A percentile compares a stretch with the other conserved stretches of the same genome.
Evolutionary conservation across 2,888 invertebrate genomes (phyloP).

Genomic region (Syrista parreyssii): DNA sequence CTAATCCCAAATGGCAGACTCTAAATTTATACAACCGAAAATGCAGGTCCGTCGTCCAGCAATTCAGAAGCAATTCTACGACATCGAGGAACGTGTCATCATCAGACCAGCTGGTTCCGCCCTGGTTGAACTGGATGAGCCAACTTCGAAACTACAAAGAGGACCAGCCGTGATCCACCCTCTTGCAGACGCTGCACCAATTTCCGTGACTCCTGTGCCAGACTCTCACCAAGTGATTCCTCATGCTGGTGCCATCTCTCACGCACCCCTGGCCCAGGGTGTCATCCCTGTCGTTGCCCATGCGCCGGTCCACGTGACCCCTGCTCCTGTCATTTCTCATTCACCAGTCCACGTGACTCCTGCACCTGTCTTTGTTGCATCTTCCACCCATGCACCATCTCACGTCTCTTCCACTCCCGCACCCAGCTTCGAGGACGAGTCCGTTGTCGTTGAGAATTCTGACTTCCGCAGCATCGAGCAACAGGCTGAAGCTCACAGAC

Average conservation of each 20-base stretch:
- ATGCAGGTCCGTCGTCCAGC: slow-evolving; percentile 70
- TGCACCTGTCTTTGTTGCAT: slow-evolving; percentile 25
- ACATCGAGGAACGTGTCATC: slow-evolving; percentile 72
- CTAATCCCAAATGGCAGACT: background rate
- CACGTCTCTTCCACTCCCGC: slow-evolving; percentile 27
- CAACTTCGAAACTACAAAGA: slow-evolving; percentile 70
- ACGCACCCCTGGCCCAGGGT: slow-evolving; percentile 29
- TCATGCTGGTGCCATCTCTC: slow-evolving; percentile 35
- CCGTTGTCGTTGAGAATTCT: slow-evolving; percentile 59
- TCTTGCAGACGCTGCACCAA: slow-evolving; percentile 34
- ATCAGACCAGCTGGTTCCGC: slow-evolving; percentile 73
- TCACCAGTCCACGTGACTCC: slow-evolving; percentile 35
- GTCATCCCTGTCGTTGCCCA: slow-evolving; percentile 33
- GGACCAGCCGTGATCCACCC: slow-evolving; percentile 66
- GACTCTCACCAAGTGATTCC: slow-evolving; percentile 36
- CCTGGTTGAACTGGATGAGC: slow-evolving; percentile 72
- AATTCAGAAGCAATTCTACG: slow-evolving; percentile 74
- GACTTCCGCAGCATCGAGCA: slow-evolving; percentile 45
- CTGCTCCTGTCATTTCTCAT: slow-evolving; percentile 36
- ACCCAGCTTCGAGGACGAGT: slow-evolving; percentile 47
- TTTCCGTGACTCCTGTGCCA: slow-evolving; percentile 34
- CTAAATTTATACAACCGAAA: background rate
- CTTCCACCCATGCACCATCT: slow-evolving; percentile 31
- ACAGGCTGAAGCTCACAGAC: slow-evolving; percentile 15
- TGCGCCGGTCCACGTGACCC: slow-evolving; percentile 36